Evolutionary conservation across 2,797 vertebrate genomes (phyloP).

Genomic region (Euphonia xanthogaster): DNA sequence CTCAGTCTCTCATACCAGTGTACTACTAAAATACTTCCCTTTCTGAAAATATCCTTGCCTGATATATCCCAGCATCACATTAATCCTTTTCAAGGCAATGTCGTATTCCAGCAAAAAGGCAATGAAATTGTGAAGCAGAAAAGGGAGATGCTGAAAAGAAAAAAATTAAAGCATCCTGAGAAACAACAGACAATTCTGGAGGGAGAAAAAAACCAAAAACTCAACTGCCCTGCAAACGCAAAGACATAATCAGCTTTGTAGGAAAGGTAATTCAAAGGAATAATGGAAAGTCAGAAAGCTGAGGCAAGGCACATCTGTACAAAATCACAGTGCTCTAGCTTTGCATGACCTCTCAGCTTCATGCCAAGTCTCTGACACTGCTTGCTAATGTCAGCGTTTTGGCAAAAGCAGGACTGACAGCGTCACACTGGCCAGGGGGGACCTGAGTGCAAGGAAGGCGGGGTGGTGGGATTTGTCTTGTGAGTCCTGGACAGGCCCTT

Average conservation of each 20-base stretch:
- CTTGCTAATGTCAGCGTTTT: background rate
- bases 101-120: background rate
- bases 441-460: background rate
- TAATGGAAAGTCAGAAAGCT: slow-evolving; percentile 14
- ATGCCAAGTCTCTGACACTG: background rate
- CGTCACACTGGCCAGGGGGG: accelerated
- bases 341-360: background rate
- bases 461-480: background rate
- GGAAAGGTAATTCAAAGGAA: slow-evolving; percentile 42
- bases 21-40: background rate
- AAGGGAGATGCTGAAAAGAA: background rate
- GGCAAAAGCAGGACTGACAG: background rate
- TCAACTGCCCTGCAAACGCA: background rate
- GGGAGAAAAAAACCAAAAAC: background rate
- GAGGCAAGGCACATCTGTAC: background rate
- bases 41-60: slow-evolving; percentile 27
- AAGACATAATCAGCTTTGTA: slow-evolving; percentile 40
- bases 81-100: slow-evolving; percentile 34
- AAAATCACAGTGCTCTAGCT: background rate
- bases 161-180: background rate
- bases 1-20: background rate
- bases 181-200: background rate
- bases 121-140: slow-evolving; percentile 5
- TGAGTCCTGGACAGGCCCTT: background rate
- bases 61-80: background rate